These are phyloP conservation scores for Chelonia mydas DNA, from an alignment of 2,797 vertebrate genomes.

Conservation along the genomic window DNA sequence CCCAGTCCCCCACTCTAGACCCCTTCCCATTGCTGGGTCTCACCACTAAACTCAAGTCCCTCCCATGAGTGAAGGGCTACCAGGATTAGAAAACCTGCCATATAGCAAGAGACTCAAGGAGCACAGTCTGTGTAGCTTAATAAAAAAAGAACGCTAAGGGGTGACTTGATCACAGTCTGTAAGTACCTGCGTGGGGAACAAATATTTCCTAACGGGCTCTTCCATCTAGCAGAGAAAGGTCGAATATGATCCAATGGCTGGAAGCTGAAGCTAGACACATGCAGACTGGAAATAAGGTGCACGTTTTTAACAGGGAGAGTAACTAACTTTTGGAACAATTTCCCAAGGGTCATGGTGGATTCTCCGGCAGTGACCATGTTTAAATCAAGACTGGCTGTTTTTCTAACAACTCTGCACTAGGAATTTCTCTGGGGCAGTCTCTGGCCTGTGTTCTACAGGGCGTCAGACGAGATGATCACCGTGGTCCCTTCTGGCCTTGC, in stretches of 20 bases:
- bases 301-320: not conserved
- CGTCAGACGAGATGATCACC: not conserved
- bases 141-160: not conserved
- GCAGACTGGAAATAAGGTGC: not conserved
- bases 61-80: not conserved
- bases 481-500: not conserved
- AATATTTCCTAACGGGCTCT: not conserved
- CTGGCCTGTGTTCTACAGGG: not conserved
- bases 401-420: not conserved
- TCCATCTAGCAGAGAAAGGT: not conserved
- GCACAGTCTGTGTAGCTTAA: not conserved
- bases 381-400: not conserved
- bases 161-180: not conserved
- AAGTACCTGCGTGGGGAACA: not conserved
- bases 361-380: not conserved
- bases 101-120: not conserved
- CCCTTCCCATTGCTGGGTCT: not conserved
- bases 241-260: not conserved
- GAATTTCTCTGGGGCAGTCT: not conserved
- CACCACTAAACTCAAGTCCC: not conserved
- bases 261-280: not conserved
- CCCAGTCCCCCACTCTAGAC: not conserved
- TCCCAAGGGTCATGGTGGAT: not conserved
- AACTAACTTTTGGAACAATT: not conserved
- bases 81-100: not conserved